Base-by-base conservation (phyloP, 2,113 vertebrate species). In the Bombycilla garrulus region DNA sequence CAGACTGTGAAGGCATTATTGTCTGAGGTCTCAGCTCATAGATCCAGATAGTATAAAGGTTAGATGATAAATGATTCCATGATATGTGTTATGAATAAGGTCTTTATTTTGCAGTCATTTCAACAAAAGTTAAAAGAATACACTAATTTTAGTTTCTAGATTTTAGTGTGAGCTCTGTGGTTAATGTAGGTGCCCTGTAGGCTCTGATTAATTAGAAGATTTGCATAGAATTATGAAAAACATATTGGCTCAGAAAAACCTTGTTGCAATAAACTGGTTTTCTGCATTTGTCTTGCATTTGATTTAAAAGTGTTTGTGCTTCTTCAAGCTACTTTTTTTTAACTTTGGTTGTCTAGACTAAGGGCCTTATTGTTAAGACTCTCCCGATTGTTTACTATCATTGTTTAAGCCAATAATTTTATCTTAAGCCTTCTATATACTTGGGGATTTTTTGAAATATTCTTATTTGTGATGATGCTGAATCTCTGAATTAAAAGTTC, bases 211-310 rank as follows among this genome's bases (percentile, higher is more conserved):
- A 65, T 36, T 57, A 45, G 9, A 77, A 40, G n/a, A 58, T 47
- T 69, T 91, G 20, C 5, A 11, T 57, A 28, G 15, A 79, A 15
- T 42, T 91, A 45, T 13, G 38, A 56, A 62, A 74, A 70, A n/a
- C 0, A 1, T 21, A 15, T 0, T 69, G 28, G 9, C 54, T 65
- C 4, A 3, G 29, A 88, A 88, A 33, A 76, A 33, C 5, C 7
- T 56, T 45, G 11, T 33, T 76, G 64, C 31, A 56, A 11, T 61
- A 50, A 58, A 29, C 13, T 40, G 19, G 19, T 81, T 70, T 76
- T 78, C 44, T 86, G 0, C 48, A 13, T 71, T 77, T 58, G 19
- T 54, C 28, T 82, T 77, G 3, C 12, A 19, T 56, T 88, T 80
- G 42, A 70, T 67, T 73, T 84, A 29, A 12, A 53, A 12, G 15